A percentile compares a stretch with the other conserved stretches of the same genome.
phyloP scores from a whole-genome alignment of 2,113 vertebrate species.

The Paradoxurus hermaphroditus region DNA sequence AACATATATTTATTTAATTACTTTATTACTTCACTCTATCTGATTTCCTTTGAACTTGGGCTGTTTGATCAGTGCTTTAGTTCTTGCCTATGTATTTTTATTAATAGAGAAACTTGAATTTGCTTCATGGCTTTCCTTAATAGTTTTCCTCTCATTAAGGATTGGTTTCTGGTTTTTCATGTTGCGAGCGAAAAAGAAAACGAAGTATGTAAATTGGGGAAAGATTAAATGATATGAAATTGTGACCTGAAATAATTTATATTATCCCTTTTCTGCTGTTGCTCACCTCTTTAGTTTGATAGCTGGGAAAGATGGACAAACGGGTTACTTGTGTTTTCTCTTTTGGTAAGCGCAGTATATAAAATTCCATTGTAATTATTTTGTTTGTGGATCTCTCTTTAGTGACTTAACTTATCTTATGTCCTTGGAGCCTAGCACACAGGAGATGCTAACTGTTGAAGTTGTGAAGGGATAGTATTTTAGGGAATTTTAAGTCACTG shows the following conservation, averaged over 20 bases:
- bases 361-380: not conserved
- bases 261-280: not conserved
- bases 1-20: not conserved
- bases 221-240: not conserved
- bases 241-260: not conserved
- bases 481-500: not conserved
- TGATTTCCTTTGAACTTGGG: not conserved
- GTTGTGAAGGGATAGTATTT: not conserved
- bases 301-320: not conserved
- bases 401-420: not conserved
- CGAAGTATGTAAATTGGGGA: not conserved
- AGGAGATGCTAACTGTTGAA: not conserved
- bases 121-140: not conserved
- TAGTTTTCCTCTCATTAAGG: not conserved
- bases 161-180: not conserved
- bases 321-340: not conserved
- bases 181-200: not conserved
- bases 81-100: not conserved
- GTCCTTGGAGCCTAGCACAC: not conserved
- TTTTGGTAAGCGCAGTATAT: not conserved
- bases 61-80: not conserved
- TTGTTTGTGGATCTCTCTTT: not conserved
- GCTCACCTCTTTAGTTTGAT: conserved; percentile 3
- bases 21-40: not conserved
- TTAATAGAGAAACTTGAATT: not conserved